Base-by-base conservation (phyloP, 2,888 invertebrate species). In the Conomelus anceps region DNA sequence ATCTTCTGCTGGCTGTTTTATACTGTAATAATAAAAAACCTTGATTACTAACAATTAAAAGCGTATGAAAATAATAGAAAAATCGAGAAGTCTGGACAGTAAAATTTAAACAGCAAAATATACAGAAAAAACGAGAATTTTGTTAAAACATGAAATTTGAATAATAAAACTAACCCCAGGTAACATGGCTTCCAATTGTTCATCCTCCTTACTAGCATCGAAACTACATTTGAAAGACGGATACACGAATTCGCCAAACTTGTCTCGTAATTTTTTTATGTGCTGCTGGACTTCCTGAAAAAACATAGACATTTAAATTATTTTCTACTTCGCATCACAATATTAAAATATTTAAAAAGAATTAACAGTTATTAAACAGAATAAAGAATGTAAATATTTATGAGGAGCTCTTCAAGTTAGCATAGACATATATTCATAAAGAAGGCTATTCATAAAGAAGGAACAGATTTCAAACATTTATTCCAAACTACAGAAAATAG, bases 251-350 rank as follows among this genome's bases (percentile, higher is more conserved):
- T 94, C 94, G 0, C 96, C 97, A 93, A 96, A 96, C 92, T 95
- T 95, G 84, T 95, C 94, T 90, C 95, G 95, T 90, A 98, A 95
- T 91, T 96, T 96, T 23, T 95, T 94, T 84, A 97, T 96, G 92
- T 98, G 97, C 22, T 95, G 93, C 91, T 96, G 95, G 0, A 98
- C 95, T 94, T 98, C 97, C 95, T 96, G 92, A 29, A 93, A 93
- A 90, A 89, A 23, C 22, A 86, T 63, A 89, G 20, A 4, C 23
- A 24, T n/a, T n/a, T n/a, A n/a, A n/a, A n/a, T n/a, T n/a, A n/a
- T n/a, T n/a, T n/a, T n/a, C n/a, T n/a, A n/a, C n/a, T n/a, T n/a
- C n/a, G n/a, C n/a, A n/a, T n/a, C n/a, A n/a, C n/a, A n/a, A n/a
- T n/a, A n/a, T n/a, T n/a, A n/a, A n/a, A n/a, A n/a, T n/a, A n/a